Evolutionary conservation across 1,140 invertebrate genomes (phyloP), one percentile per base, ranked within the genome.

Genomic region (Drosophila sproati): DNA sequence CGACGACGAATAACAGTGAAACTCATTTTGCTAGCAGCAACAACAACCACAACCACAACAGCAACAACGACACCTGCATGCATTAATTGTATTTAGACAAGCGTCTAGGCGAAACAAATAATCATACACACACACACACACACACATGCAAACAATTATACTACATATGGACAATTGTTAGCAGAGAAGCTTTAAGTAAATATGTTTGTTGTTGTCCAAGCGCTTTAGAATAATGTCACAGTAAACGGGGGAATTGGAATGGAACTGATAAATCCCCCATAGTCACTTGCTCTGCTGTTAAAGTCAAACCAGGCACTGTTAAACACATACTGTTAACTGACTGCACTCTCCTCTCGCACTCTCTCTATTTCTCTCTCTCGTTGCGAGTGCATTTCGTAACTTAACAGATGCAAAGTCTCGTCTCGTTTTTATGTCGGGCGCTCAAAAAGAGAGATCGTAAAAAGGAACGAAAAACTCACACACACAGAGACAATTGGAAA

Each of bases 1-100:
- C 60, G n/a, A 8, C 61, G 61, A 52, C 77, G 78, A 80, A 72
- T 81, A 61, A 82, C 80, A 73, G 70, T 73, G 70, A 73, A 73
- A 73, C 55, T 73, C 48, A 56, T 54, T 67, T 67, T 29, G 43
- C 63, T 35, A 67, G 43, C 35, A 66, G 8, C 37, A 64, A 32
- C 34, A 51, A 28, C 34, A 61, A 47, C 59, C 47, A 34, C 48
- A 63, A 39, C 28, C 52, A 5, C 7, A 68, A 51, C 41, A 62
- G 41, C 34, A 39, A 8, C 34, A 37, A 12, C 50, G 48, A 73
- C 71, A 73, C 71, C 71, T 73, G 71, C 71, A 60, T 69, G 71
- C 56, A 73, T 73, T 69, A 69, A 73, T 73, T 73, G 70, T 73
- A 73, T 73, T 73, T 63, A 71, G 68, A 70, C 68, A 70, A 70